Conservation (phyloP, 2,797 vertebrate species). For the Poecile montanus region DNA sequence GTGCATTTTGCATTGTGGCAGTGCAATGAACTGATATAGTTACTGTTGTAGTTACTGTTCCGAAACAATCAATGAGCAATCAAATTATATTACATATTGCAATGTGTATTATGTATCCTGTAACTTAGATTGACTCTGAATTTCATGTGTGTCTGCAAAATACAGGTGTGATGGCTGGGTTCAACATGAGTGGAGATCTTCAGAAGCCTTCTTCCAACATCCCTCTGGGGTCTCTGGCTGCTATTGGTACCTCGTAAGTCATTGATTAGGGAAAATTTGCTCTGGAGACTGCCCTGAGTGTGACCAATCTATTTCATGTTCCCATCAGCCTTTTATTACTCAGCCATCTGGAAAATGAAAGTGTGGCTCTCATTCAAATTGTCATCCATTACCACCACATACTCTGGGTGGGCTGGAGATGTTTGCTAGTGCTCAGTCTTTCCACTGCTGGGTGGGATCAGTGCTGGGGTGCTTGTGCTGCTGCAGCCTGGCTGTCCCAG, state of each 20-base stretch:
- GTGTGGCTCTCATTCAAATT: conserved; percentile 56
- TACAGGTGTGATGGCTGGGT: conserved; percentile 97
- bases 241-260: conserved; percentile 94
- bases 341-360: conserved; percentile 71
- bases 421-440: background rate
- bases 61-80: background rate
- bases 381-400: background rate
- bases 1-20: background rate
- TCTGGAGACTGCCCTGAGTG: conserved; percentile 29
- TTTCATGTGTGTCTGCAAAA: conserved; percentile 29
- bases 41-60: background rate
- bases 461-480: background rate
- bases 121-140: background rate
- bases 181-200: conserved; percentile 98
- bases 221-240: conserved; percentile 93
- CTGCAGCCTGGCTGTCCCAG: background rate
- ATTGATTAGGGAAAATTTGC: background rate
- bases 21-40: background rate
- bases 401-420: conserved; percentile 8
- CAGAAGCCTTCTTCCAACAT: conserved; percentile 89
- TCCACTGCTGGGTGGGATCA: background rate
- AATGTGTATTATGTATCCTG: background rate
- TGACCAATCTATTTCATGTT: conserved; percentile 57
- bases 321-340: conserved; percentile 54
- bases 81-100: background rate